Base-by-base conservation (phyloP, 1,140 invertebrate species). In the Caenorhabditis inopinata region DNA sequence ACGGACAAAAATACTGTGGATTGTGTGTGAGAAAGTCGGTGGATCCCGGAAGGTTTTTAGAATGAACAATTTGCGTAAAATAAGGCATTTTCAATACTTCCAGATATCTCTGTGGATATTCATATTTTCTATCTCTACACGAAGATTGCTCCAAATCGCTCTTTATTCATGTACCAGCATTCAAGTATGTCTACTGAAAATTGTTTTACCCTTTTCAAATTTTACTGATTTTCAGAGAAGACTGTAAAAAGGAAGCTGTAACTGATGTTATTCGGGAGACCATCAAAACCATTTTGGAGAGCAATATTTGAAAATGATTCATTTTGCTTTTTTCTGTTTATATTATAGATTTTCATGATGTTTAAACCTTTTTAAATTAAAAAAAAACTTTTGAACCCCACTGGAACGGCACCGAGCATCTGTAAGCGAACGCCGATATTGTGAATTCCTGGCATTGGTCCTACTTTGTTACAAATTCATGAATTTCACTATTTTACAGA, bases 1-100 rank as follows among this genome's bases (percentile, higher is more conserved):
- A 76, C 18, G 48, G 47, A 53, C 14, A 75, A 25, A 75, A 23
- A 32, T 32, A 47, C 18, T 29, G 47, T 16, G 75, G 48, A n/a
- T 53, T 76, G 3, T 11, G 9, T 23, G 48, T 76, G 6, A 14
- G 53, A 27, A 76, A 38, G 16, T 49, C 46, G 6, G 75, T 51
- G 12, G 75, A 76, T 38, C 75, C 75, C 6, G 75, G 75, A 53
- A 76, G 75, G 75, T 76, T n/a, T 47, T 29, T n/a, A 29, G n/a
- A n/a, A n/a, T n/a, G n/a, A n/a, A n/a, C n/a, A n/a, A 29, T 46
- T 74, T 46, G n/a, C 11, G 14, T 18, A 29, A n/a, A 42, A 14
- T 42, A 7, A 7, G 5, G 38, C 5, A 42, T 42, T 42, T 42
- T 42, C 4, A 25, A 18, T 51, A 6, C 18, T 25, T 76, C 18